Percentiles rank a stretch among this genome's conserved stretches.
phyloP scores from a whole-genome alignment of 1,140 invertebrate species.

The Philotrypesis tridentata region DNA sequence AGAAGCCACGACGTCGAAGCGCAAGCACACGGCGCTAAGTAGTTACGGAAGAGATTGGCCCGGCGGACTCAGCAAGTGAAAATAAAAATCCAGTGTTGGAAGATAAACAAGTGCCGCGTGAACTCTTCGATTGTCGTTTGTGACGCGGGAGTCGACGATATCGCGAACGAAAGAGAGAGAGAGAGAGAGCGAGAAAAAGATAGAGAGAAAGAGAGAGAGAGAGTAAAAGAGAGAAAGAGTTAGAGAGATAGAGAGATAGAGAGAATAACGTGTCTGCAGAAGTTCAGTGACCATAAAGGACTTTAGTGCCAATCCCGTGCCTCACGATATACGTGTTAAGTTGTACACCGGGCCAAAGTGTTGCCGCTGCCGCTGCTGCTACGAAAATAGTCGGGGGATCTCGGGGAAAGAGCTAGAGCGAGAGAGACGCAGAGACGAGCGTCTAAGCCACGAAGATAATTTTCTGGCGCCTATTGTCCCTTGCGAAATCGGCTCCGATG shows the following conservation, averaged over 20 bases:
- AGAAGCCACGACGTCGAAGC: not conserved
- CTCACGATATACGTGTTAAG: slow-evolving; percentile 22
- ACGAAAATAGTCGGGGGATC: slow-evolving; percentile 62
- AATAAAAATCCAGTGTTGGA: slow-evolving; percentile 20
- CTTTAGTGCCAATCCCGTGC: slow-evolving; percentile 64
- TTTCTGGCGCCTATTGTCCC: slow-evolving; percentile 50
- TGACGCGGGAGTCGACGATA: not conserved
- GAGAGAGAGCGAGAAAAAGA: no score
- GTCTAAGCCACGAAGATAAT: slow-evolving; percentile 47
- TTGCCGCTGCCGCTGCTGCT: slow-evolving; percentile 28
- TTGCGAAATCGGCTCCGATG: slow-evolving; percentile 37
- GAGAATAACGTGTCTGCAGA: slow-evolving; percentile 40
- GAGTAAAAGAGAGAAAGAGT: no score
- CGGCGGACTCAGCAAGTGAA: not conserved
- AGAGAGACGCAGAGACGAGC: not conserved
- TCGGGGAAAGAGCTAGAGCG: slow-evolving; percentile 25
- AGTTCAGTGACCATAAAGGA: slow-evolving; percentile 71
- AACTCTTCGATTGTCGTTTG: not conserved
- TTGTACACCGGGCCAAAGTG: slow-evolving; percentile 61
- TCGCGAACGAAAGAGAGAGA: not conserved
- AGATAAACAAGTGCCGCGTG: slow-evolving; percentile 2
- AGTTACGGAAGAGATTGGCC: not conserved
- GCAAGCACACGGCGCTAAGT: not conserved
- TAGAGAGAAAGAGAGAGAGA: not conserved
- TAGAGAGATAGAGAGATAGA: not conserved